Evolutionary conservation across 2,113 vertebrate species (phyloP).

Genomic region (Aspidoscelis tigris): DNA sequence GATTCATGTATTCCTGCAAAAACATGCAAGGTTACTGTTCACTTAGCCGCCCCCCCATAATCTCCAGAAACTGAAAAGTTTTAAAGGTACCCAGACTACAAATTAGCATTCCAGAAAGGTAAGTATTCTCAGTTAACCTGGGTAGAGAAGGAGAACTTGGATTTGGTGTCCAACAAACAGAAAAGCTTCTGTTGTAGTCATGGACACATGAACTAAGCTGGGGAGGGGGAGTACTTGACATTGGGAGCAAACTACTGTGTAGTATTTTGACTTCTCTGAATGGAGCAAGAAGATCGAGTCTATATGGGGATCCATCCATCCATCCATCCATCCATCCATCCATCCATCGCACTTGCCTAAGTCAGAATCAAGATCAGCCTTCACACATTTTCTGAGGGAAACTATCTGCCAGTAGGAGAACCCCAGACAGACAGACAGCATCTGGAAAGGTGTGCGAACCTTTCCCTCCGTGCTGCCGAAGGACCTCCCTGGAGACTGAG

Average conservation of each 20-base stretch:
- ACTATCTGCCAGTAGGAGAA: rapidly evolving
- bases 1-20: slow-evolving; percentile 45
- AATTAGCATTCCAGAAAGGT: slow-evolving; percentile 28
- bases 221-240: too few species aligned
- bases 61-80: slow-evolving; percentile 25
- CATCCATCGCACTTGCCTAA: background rate
- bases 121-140: slow-evolving; percentile 16
- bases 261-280: rapidly evolving
- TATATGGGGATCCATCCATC: slow-evolving; percentile 39
- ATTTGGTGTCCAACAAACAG: rapidly evolving
- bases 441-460: background rate
- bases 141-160: background rate
- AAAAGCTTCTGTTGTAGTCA: background rate
- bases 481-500: background rate
- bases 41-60: slow-evolving; percentile 39
- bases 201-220: background rate
- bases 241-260: background rate
- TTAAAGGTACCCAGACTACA: background rate
- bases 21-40: slow-evolving; percentile 33
- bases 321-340: background rate
- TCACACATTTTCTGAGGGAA: background rate
- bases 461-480: rapidly evolving
- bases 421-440: background rate
- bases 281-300: background rate
- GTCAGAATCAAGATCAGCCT: slow-evolving; percentile 2